phyloP scores from a whole-genome alignment of 2,888 invertebrate genomes.

The Coronaproctus castanopsis region DNA sequence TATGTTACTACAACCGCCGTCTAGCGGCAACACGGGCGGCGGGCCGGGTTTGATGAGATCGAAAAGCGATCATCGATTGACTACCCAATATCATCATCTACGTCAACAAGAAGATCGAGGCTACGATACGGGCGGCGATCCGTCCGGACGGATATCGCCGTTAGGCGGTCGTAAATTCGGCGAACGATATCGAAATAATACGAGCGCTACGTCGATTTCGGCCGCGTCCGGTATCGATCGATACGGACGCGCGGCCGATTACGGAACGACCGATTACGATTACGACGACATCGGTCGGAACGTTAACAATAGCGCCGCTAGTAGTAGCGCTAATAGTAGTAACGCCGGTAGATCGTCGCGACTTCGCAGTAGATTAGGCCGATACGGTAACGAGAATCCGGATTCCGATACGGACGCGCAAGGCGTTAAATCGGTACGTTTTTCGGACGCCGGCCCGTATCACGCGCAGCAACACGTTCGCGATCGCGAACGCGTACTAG shows the following conservation, averaged over 20 bases:
- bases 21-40: too few species aligned
- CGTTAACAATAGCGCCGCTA: too few species aligned
- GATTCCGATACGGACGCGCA: constrained; percentile 30
- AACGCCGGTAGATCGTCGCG: constrained; percentile 25
- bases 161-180: constrained; percentile 59
- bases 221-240: constrained; percentile 21
- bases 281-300: too few species aligned
- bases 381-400: constrained; percentile 30
- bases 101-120: constrained; percentile 60
- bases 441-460: constrained; percentile 30
- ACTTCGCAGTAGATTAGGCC: constrained; percentile 24
- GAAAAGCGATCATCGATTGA: constrained; percentile 79
- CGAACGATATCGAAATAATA: constrained; percentile 28
- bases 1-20: constrained; percentile 33
- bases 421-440: constrained; percentile 34
- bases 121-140: constrained; percentile 33
- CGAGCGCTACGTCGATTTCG: constrained; percentile 32
- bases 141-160: constrained; percentile 32
- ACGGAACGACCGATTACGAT: constrained; percentile 40
- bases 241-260: constrained; percentile 29
- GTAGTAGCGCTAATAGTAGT: too few species aligned
- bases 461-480: constrained; percentile 27
- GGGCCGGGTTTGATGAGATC: constrained; percentile 69
- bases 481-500: constrained; percentile 47
- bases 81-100: constrained; percentile 69